Percentiles rank a stretch among this genome's conserved stretches.
Evolutionary conservation across 2,113 vertebrate genomes (phyloP).

Genomic region (Mormoops blainvillei): DNA sequence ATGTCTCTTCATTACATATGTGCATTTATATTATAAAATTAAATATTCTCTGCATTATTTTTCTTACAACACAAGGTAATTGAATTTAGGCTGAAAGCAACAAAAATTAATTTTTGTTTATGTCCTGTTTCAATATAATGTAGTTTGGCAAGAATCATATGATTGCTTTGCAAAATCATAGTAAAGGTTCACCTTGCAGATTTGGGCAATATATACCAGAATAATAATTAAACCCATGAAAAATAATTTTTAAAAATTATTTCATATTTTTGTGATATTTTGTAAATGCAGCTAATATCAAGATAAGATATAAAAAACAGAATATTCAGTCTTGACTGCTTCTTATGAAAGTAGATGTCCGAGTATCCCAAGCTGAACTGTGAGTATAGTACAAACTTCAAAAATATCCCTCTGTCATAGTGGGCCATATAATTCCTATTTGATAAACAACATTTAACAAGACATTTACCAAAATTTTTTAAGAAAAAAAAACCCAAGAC

Average conservation of each 20-base stretch:
- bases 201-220: background rate
- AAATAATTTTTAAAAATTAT: background rate
- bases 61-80: background rate
- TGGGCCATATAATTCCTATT: background rate
- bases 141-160: background rate
- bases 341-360: background rate
- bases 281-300: background rate
- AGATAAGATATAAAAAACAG: background rate
- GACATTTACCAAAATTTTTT: background rate
- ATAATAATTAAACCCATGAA: background rate
- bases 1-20: background rate
- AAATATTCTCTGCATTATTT: background rate
- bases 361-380: background rate
- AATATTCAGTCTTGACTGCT: background rate
- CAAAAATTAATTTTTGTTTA: background rate
- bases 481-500: background rate
- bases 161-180: background rate
- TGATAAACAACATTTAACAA: background rate
- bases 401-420: accelerated
- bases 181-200: background rate
- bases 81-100: background rate
- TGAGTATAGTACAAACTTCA: background rate
- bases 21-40: slow-evolving; percentile 25
- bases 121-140: background rate
- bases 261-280: background rate